Evolutionary conservation across 2,888 invertebrate genomes (phyloP).

Genomic region (Panopea generosa): DNA sequence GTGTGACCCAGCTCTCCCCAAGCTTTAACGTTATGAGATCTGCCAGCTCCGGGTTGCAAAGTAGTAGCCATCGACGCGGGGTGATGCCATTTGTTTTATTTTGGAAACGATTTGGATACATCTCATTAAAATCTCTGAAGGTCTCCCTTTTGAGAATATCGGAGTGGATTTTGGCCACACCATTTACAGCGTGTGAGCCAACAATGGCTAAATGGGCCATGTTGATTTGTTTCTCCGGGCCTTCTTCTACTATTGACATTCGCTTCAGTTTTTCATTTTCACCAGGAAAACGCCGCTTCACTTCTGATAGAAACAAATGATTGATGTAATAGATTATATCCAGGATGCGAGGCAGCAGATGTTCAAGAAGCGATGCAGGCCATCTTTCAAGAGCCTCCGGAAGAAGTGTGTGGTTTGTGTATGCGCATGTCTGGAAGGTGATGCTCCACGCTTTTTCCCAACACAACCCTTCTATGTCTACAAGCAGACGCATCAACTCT

Average conservation of each 20-base stretch:
- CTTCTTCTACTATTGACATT: constrained; percentile 98
- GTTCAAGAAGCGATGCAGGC: constrained; percentile 90
- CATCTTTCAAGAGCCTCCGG: constrained; percentile 97
- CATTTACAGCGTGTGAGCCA: constrained; percentile 98
- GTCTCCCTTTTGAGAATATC: constrained; percentile 95
- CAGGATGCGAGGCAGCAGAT: constrained; percentile 96
- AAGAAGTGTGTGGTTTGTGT: constrained; percentile 99
- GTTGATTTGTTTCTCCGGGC: constrained; percentile 97
- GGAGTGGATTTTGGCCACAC: constrained; percentile 98
- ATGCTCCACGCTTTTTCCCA: constrained; percentile 97
- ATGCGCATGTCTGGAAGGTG: constrained; percentile 94
- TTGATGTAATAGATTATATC: constrained; percentile 99
- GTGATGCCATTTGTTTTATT: constrained; percentile 99
- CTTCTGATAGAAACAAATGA: constrained; percentile 86
- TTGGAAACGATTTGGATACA: constrained; percentile 98
- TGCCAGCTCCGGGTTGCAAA: constrained; percentile 94
- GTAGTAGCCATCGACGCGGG: constrained; percentile 97
- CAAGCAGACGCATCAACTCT: constrained; percentile 94
- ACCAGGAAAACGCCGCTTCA: constrained; percentile 91
- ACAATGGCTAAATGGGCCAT: constrained; percentile 98
- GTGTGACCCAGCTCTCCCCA: constrained; percentile 97
- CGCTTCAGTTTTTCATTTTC: constrained; percentile 88
- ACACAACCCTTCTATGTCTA: constrained; percentile 95
- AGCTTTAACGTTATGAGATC: constrained; percentile 97
- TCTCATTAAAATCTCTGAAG: constrained; percentile 96